A percentile compares a stretch with the other conserved stretches of the same genome.
These are phyloP conservation scores for Nixonia krombeini DNA, from an alignment of 1,140 invertebrate species.

Conservation along the genomic window DNA sequence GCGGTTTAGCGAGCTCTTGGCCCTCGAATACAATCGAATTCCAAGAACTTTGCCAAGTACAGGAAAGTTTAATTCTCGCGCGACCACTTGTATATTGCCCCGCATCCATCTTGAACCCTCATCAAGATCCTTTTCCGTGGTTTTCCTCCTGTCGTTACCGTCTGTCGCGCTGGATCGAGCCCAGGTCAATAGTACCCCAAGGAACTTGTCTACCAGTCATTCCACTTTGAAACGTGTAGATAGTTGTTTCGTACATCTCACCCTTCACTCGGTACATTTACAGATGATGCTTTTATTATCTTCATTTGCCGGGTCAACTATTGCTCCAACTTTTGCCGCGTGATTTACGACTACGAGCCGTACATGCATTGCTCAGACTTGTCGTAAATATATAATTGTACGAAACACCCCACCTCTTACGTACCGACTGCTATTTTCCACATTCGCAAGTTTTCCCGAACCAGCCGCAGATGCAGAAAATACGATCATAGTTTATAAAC, in stretches of 20 bases:
- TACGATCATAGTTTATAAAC: too few relatives aligned
- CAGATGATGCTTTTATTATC: constrained; percentile 44
- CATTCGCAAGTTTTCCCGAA: too few relatives aligned
- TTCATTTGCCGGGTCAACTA: too few relatives aligned
- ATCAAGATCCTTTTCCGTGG: constrained; percentile 59
- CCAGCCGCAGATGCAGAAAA: too few relatives aligned
- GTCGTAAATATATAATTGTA: too few relatives aligned
- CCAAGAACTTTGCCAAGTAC: constrained; percentile 39
- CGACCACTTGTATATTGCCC: constrained; percentile 58
- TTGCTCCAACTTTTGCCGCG: too few relatives aligned
- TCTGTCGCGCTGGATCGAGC: constrained; percentile 57
- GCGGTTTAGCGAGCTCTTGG: not conserved
- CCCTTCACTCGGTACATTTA: constrained; percentile 52
- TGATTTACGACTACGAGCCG: too few relatives aligned
- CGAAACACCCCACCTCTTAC: too few relatives aligned
- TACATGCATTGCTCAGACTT: too few relatives aligned
- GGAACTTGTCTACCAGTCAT: constrained; percentile 59
- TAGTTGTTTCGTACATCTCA: constrained; percentile 53
- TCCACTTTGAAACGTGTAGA: constrained; percentile 45
- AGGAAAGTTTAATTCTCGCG: constrained; percentile 50
- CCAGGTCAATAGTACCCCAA: constrained; percentile 60
- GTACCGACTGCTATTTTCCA: too few relatives aligned
- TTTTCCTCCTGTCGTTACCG: constrained; percentile 58
- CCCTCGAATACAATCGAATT: constrained; percentile 40
- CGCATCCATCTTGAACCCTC: constrained; percentile 66